A percentile compares a stretch with the other conserved stretches of the same genome.
Conservation (phyloP, 2,888 invertebrate genomes). For the Drosophila engyochracea region DNA sequence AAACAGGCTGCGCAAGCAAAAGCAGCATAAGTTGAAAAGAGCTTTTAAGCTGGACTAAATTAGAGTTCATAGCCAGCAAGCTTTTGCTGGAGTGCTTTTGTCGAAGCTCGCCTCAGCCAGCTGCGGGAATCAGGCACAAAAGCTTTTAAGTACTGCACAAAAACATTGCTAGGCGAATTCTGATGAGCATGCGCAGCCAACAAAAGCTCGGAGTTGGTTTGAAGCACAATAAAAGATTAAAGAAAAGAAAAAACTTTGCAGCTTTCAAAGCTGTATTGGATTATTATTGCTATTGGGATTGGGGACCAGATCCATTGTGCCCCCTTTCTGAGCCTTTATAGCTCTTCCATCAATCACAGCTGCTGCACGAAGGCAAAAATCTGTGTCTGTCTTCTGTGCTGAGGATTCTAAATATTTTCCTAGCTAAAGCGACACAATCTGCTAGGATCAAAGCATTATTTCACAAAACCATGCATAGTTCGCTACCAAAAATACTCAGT, state of each 20-base stretch:
- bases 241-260: background rate
- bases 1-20: too few species aligned
- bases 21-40: background rate
- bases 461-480: too few species aligned
- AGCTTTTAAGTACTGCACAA: background rate
- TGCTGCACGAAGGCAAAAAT: background rate
- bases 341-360: background rate
- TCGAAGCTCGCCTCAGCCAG: background rate
- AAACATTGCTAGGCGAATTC: background rate
- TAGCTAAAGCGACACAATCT: too few species aligned
- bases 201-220: background rate
- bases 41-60: background rate
- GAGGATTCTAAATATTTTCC: too few species aligned
- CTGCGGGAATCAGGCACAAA: background rate
- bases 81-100: background rate
- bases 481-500: too few species aligned
- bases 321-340: background rate
- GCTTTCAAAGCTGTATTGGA: conserved; percentile 1
- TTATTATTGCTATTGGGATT: background rate
- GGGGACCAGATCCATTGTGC: background rate
- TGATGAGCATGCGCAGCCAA: background rate
- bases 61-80: background rate
- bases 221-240: background rate
- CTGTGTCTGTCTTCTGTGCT: too few species aligned
- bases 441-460: too few species aligned